phyloP scores from a whole-genome alignment of 2,113 vertebrate species.

The Lophochroa leadbeateri region DNA sequence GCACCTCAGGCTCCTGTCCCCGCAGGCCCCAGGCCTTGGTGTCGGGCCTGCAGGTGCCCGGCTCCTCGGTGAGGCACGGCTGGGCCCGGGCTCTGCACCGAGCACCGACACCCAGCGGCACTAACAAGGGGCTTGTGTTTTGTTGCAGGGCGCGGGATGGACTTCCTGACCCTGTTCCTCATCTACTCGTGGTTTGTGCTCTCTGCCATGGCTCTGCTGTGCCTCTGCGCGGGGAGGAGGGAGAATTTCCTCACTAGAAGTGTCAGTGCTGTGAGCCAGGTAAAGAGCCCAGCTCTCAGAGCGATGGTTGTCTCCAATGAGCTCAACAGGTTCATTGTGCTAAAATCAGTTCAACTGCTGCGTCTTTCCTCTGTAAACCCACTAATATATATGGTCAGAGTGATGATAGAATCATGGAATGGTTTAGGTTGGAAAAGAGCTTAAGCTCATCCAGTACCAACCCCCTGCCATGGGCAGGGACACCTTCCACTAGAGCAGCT shows the following conservation, averaged over 20 bases:
- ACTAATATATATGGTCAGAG: accelerated
- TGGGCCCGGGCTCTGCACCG: not conserved
- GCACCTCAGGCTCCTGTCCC: not conserved
- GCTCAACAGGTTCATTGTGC: no score
- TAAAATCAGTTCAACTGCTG: not conserved
- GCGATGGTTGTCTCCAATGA: no score
- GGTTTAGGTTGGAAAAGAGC: not conserved
- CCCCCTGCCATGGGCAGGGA: no score
- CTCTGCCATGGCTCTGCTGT: constrained; percentile 67
- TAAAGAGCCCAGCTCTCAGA: not conserved
- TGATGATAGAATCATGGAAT: not conserved
- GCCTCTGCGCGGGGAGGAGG: constrained; percentile 75
- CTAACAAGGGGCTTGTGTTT: not conserved
- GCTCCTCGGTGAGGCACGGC: not conserved
- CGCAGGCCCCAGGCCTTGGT: not conserved
- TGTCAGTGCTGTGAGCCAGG: not conserved
- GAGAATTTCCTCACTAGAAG: not conserved
- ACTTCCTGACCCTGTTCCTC: constrained; percentile 86
- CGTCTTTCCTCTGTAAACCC: not conserved
- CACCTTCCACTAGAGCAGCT: no score
- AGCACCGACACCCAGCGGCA: no score
- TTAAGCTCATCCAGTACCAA: accelerated
- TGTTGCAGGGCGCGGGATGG: constrained; percentile 77
- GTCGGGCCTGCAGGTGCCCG: not conserved
- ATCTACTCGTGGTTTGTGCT: constrained; percentile 81